Conservation (phyloP, 2,113 vertebrate genomes). For the Calidris pugnax region DNA sequence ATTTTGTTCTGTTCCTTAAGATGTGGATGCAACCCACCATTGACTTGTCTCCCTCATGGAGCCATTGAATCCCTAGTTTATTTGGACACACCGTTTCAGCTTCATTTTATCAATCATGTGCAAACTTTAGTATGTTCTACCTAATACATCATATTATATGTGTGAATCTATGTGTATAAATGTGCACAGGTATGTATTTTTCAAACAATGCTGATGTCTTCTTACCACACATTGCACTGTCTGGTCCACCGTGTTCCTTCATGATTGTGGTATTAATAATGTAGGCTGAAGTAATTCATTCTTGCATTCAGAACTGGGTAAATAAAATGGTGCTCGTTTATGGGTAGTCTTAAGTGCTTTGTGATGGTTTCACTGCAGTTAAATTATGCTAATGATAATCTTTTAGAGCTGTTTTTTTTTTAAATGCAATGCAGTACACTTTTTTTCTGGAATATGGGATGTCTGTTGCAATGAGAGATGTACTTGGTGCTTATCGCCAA, state of each 20-base stretch:
- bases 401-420: background rate
- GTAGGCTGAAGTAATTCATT: background rate
- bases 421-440: background rate
- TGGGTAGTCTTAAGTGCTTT: background rate
- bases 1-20: background rate
- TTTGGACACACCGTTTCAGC: background rate
- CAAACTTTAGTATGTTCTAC: background rate
- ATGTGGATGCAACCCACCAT: background rate
- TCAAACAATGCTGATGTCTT: background rate
- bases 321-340: background rate
- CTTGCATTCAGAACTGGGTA: background rate
- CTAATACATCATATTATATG: background rate
- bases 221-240: background rate
- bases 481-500: background rate
- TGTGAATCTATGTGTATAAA: background rate
- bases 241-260: background rate
- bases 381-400: background rate
- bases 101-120: background rate
- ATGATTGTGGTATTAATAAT: background rate
- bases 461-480: background rate
- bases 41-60: background rate
- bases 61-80: background rate
- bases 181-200: rapidly evolving
- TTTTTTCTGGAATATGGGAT: background rate
- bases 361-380: background rate